A percentile compares a stretch with the other conserved stretches of the same genome.
Evolutionary conservation across 2,888 invertebrate genomes (phyloP).

Genomic region (Microdon myrmicae): DNA sequence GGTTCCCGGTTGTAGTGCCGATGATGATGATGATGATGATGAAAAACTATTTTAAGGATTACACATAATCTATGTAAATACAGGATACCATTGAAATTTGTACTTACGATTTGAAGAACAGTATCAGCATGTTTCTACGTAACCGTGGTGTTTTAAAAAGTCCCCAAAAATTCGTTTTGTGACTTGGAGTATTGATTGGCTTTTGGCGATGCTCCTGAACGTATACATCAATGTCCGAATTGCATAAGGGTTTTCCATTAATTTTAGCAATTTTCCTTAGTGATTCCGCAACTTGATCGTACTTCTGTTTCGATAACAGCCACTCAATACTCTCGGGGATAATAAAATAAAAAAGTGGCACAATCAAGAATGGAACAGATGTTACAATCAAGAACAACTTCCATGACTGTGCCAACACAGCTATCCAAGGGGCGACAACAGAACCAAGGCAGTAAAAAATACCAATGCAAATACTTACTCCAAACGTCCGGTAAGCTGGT

Average conservation of each 20-base stretch:
- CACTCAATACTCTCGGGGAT: constrained; percentile 73
- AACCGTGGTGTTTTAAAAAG: constrained; percentile 70
- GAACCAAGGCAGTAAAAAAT: constrained; percentile 71
- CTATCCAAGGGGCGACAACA: constrained; percentile 69
- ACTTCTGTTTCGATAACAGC: constrained; percentile 70
- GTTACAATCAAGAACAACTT: constrained; percentile 68
- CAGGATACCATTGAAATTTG: too few relatives aligned
- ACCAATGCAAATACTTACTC: constrained; percentile 71
- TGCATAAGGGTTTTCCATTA: constrained; percentile 67
- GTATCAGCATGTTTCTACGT: constrained; percentile 66
- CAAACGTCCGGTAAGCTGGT: constrained; percentile 68
- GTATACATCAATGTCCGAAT: constrained; percentile 59
- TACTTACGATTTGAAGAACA: constrained; percentile 74
- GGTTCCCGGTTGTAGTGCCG: too few relatives aligned
- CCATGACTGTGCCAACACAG: constrained; percentile 68
- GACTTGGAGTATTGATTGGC: constrained; percentile 52
- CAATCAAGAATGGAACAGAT: constrained; percentile 68
- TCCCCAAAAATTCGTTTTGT: constrained; percentile 66
- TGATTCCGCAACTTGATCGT: constrained; percentile 68
- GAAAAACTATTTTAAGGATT: too few relatives aligned
- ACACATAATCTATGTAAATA: too few relatives aligned
- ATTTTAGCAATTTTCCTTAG: constrained; percentile 69
- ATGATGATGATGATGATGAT: too few relatives aligned
- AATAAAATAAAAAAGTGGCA: constrained; percentile 69
- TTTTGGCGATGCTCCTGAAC: constrained; percentile 58